These are phyloP conservation scores for Zaprionus africanus DNA, from an alignment of 1,140 invertebrate species.

Conservation along the genomic window DNA sequence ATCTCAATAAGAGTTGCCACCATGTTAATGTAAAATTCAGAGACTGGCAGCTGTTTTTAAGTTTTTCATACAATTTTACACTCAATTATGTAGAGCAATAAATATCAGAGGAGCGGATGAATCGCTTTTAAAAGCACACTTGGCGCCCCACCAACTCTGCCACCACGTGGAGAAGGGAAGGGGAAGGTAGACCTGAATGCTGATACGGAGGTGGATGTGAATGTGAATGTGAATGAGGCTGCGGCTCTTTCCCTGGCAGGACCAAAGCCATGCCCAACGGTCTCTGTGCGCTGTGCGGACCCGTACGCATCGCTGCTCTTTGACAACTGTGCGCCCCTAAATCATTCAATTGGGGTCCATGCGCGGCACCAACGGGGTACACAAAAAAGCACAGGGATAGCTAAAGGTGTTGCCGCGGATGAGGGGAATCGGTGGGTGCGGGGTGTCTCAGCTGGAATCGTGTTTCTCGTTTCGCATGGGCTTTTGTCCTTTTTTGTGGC, in stretches of 20 bases:
- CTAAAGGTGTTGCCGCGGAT: neutral
- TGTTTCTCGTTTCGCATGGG: conserved; percentile 52
- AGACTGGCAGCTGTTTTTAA: conserved; percentile 35
- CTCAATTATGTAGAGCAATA: conserved; percentile 77
- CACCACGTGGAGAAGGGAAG: conserved; percentile 14
- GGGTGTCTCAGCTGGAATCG: conserved; percentile 64
- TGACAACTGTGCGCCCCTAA: conserved; percentile 79
- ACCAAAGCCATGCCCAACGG: conserved; percentile 27
- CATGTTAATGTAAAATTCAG: conserved; percentile 9
- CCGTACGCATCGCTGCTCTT: conserved; percentile 80
- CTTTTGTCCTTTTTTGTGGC: conserved; percentile 60
- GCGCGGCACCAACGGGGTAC: neutral
- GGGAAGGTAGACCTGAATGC: neutral
- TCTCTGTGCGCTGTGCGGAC: conserved; percentile 28
- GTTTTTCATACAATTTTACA: conserved; percentile 63
- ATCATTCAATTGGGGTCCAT: conserved; percentile 70
- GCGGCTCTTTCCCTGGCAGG: conserved; percentile 21
- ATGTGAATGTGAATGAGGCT: conserved; percentile 25
- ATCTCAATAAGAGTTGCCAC: neutral
- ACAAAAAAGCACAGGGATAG: neutral
- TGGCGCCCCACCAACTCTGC: conserved; percentile 55
- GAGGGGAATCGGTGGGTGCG: conserved; percentile 10
- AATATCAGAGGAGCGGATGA: conserved; percentile 72
- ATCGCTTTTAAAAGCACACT: conserved; percentile 77
- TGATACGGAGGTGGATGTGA: conserved; percentile 17